phyloP scores from a whole-genome alignment of 2,797 vertebrate species.

The Lerista edwardsae region DNA sequence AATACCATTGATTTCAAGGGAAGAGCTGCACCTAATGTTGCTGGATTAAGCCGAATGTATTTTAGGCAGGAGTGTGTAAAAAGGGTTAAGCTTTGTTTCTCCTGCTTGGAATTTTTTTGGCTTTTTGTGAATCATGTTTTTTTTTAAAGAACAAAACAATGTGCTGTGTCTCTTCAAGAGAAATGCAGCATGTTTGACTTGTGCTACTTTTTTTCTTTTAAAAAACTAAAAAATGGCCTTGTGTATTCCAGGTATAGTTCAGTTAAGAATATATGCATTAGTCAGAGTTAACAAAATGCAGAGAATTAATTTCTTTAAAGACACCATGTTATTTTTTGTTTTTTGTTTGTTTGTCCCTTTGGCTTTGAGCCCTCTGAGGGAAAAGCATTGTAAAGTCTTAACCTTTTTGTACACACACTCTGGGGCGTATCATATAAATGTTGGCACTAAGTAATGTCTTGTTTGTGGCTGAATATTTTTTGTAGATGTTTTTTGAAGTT shows the following conservation, averaged over 20 bases:
- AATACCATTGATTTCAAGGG: conserved; percentile 18
- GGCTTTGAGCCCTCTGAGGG: conserved; percentile 77
- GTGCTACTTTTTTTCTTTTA: conserved; percentile 68
- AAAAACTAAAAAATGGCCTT: conserved; percentile 66
- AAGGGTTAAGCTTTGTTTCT: conserved; percentile 83
- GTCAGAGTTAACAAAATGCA: conserved; percentile 77
- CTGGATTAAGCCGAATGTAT: conserved; percentile 67
- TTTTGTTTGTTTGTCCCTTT: conserved; percentile 58
- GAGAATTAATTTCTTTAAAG: conserved; percentile 78
- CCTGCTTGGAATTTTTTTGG: conserved; percentile 76
- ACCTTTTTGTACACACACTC: conserved; percentile 83
- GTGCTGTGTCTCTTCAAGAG: conserved; percentile 64
- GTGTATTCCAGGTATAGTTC: conserved; percentile 80
- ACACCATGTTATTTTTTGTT: conserved; percentile 69
- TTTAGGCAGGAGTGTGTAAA: conserved; percentile 84
- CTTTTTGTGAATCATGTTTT: conserved; percentile 61
- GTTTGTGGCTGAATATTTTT: conserved; percentile 87
- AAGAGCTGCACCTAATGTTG: conserved; percentile 8
- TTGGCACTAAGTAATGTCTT: conserved; percentile 87
- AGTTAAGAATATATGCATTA: conserved; percentile 80
- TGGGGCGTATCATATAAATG: conserved; percentile 83
- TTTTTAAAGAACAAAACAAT: conserved; percentile 69
- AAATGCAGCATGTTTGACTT: conserved; percentile 71
- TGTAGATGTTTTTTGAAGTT: conserved; percentile 86
- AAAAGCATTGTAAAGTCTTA: conserved; percentile 81